These are phyloP conservation scores for Cerastoderma edule DNA, from an alignment of 2,888 invertebrate species.

Conservation along the genomic window DNA sequence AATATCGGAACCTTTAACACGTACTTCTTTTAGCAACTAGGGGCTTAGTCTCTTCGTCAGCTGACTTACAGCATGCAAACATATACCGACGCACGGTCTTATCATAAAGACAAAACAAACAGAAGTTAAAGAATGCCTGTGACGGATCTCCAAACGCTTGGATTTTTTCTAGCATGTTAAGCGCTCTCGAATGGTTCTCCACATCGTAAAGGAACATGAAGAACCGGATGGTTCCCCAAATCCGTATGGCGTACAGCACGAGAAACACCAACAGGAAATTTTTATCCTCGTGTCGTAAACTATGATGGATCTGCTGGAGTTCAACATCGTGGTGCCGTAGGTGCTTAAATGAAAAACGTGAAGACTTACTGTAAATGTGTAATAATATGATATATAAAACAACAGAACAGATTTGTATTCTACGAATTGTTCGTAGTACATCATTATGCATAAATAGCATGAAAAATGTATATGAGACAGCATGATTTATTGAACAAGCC, in stretches of 20 bases:
- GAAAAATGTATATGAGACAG: no score
- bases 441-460: no score
- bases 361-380: no score
- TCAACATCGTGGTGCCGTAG: not conserved
- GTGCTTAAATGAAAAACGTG: constrained; percentile 15
- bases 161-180: constrained; percentile 37
- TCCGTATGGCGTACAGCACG: constrained; percentile 45
- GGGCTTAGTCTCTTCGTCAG: not conserved
- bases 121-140: constrained; percentile 55
- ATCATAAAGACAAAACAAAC: constrained; percentile 55
- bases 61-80: not conserved
- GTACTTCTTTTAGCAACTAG: no score
- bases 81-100: constrained; percentile 28
- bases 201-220: constrained; percentile 14
- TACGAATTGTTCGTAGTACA: no score
- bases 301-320: constrained; percentile 27
- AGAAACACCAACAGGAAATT: constrained; percentile 56
- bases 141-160: constrained; percentile 58
- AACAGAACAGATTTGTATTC: no score
- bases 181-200: not conserved
- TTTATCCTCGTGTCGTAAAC: constrained; percentile 51
- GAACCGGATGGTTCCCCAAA: constrained; percentile 59
- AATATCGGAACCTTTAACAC: no score
- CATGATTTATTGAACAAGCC: no score
- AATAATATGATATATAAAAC: no score